Base-by-base conservation (phyloP, 2,113 vertebrate genomes). In the Tyto alba region DNA sequence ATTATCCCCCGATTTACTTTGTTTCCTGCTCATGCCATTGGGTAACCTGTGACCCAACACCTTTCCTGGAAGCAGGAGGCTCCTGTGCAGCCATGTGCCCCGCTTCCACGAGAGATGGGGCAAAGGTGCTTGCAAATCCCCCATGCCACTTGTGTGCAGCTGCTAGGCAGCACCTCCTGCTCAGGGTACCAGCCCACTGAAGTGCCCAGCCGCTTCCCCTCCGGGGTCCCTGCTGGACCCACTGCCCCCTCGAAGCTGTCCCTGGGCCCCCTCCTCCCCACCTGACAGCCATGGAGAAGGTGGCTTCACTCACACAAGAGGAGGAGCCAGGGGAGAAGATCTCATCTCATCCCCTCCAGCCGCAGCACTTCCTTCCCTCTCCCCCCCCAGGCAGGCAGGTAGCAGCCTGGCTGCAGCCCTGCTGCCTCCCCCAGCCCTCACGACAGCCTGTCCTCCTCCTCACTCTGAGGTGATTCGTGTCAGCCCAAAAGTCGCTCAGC, bases 91-190 rank as follows among this genome's bases (percentile, higher is more conserved):
- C 84, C 80, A 75, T 0, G 10, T 15, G 32, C 43, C 67, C 87
- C 34, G 2, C 40, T 63, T 48, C 32, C 41, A 69, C 1, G 1
- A 25, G 59, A 50, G 34, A 27, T 2, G 36, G 32, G 59, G 82
- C 38, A 71, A 72, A 60, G 27, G 11, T 5, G 45, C 45, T 57
- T 41, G 29, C 45, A 41, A 71, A 76, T 5, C 38, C 63, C 38
- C n/a, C 5, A 23, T 6, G 48, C 32, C 41, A 3, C 47, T 26
- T 32, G 22, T 16, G 26, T 4, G 0, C 2, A 0, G 45, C 55
- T 11, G 66, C 40, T 40, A 47, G 45, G 45, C 47, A 23, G 23
- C 68, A 22, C 0, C 55, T 63, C 40, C 73, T 8, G 55, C 74
- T 6, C 3, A 0, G 53, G 60, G 40, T 27, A 50, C 62, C 45